Evolutionary conservation across 2,888 invertebrate species (phyloP).

Genomic region (Anticlea derivata): DNA sequence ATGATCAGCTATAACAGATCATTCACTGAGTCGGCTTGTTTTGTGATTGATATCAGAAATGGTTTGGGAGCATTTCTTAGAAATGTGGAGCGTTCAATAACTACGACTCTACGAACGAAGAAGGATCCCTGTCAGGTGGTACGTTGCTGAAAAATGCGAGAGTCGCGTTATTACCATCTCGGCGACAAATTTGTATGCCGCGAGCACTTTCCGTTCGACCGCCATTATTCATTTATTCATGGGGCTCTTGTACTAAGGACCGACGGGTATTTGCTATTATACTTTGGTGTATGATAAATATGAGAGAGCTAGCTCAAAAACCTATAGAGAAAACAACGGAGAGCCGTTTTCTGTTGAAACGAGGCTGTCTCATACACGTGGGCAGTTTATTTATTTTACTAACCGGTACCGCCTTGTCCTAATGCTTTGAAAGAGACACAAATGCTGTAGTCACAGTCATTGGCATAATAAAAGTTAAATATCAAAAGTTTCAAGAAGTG

Average conservation of each 20-base stretch:
- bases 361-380: slow-evolving; percentile 22
- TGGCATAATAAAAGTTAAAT: too few relatives aligned
- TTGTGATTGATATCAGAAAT: slow-evolving; percentile 3
- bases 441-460: too few relatives aligned
- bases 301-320: slow-evolving; percentile 31
- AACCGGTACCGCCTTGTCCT: slow-evolving; percentile 27
- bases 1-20: background rate
- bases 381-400: slow-evolving; percentile 10
- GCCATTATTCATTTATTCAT: slow-evolving; percentile 81
- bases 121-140: slow-evolving; percentile 59
- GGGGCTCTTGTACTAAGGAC: slow-evolving; percentile 63
- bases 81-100: slow-evolving; percentile 40
- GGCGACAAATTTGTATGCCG: slow-evolving; percentile 76
- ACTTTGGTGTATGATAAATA: slow-evolving; percentile 43
- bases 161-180: slow-evolving; percentile 74
- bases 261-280: slow-evolving; percentile 55
- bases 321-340: slow-evolving; percentile 36
- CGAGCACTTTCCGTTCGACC: slow-evolving; percentile 65
- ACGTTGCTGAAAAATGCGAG: slow-evolving; percentile 70
- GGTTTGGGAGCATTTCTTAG: background rate
- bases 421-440: slow-evolving; percentile 1
- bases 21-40: background rate
- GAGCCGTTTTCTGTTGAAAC: slow-evolving; percentile 27
- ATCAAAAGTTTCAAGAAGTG: too few relatives aligned
- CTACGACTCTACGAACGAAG: slow-evolving; percentile 51